Conservation (phyloP, 2,888 invertebrate species). For the Lissocephala sabroskyi region DNA sequence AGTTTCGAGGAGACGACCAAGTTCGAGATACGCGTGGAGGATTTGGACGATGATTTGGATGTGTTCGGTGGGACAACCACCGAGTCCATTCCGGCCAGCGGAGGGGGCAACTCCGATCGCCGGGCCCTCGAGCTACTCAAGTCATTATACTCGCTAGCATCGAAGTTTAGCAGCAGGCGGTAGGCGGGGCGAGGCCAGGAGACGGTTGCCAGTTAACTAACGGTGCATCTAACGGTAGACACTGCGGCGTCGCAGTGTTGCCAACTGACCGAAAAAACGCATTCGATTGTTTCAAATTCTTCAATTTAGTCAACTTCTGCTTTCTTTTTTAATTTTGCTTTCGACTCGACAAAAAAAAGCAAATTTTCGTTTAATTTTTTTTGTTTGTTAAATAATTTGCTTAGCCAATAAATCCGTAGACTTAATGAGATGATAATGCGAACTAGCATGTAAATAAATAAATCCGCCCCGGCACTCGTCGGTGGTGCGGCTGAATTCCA, state of each 20-base stretch:
- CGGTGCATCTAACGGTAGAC: conserved; percentile 40
- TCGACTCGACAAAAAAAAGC: too few species aligned
- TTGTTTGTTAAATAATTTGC: conserved; percentile 35
- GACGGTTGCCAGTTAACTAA: conserved; percentile 8
- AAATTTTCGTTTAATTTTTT: conserved; percentile 17
- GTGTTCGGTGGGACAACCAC: conserved; percentile 34
- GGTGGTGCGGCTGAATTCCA: too few species aligned
- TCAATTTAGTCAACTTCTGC: conserved; percentile 43
- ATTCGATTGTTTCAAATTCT: conserved; percentile 35
- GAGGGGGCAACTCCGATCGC: conserved; percentile 75
- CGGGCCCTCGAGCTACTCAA: conserved; percentile 87
- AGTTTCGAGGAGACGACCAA: conserved; percentile 69
- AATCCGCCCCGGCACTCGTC: too few species aligned
- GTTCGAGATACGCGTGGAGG: conserved; percentile 70
- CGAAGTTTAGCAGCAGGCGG: conserved; percentile 81
- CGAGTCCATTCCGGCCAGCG: conserved; percentile 40
- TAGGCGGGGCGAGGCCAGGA: conserved; percentile 37
- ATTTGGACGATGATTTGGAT: conserved; percentile 51
- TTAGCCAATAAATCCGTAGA: conserved; percentile 50
- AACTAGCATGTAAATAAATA: too few species aligned
- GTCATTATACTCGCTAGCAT: conserved; percentile 87
- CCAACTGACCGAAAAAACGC: conserved; percentile 28
- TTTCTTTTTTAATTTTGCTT: conserved; percentile 5
- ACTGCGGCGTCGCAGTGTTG: conserved; percentile 23
- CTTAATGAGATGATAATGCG: too few species aligned